Percentiles rank a stretch among this genome's conserved stretches.
Evolutionary conservation across 2,888 invertebrate species (phyloP).

Genomic region (Lutraria lutraria): DNA sequence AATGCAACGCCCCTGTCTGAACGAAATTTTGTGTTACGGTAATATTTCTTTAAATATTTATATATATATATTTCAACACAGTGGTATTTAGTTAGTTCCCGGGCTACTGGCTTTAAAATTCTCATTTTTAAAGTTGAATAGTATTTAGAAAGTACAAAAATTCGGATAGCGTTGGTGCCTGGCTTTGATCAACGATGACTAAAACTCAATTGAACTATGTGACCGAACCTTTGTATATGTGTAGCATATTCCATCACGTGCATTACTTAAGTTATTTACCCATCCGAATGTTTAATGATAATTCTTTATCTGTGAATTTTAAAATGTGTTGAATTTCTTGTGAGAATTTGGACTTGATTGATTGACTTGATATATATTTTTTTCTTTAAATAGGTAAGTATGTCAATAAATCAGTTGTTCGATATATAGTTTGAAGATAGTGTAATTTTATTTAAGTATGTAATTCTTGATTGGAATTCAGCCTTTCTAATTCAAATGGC

Average conservation of each 20-base stretch:
- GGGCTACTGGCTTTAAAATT: not conserved
- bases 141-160: not conserved
- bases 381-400: too few species aligned
- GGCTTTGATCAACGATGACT: not conserved
- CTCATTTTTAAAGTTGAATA: not conserved
- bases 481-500: too few species aligned
- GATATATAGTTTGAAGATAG: too few species aligned
- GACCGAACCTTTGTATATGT: constrained; percentile 1
- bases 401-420: too few species aligned
- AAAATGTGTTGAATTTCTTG: too few species aligned
- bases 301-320: too few species aligned
- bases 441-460: too few species aligned
- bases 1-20: not conserved
- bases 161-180: constrained; percentile 1
- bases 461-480: too few species aligned
- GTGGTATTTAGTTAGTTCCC: not conserved
- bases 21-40: not conserved
- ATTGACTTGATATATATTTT: too few species aligned
- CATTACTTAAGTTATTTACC: not conserved
- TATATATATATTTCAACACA: not conserved
- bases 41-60: not conserved
- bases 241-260: not conserved
- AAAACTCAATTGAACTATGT: not conserved
- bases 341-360: too few species aligned
- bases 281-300: not conserved